These are phyloP conservation scores for Allophyes oxyacanthae DNA, from an alignment of 2,888 invertebrate genomes.

Conservation along the genomic window DNA sequence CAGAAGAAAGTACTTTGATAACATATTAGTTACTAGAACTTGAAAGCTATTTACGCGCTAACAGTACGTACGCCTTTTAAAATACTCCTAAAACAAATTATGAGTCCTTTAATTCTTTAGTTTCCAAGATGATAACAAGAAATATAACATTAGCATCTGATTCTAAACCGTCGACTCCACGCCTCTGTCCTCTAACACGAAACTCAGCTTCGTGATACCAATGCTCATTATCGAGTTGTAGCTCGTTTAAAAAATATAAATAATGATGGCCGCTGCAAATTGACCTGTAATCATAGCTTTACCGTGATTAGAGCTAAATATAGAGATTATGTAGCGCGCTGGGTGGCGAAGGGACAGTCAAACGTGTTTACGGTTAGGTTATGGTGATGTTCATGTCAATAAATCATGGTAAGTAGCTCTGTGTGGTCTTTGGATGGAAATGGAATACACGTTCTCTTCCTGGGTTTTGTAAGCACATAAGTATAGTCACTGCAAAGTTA, in stretches of 20 bases:
- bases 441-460: background rate
- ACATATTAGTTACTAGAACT: no score
- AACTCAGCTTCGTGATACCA: conserved; percentile 75
- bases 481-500: background rate
- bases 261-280: conserved; percentile 81
- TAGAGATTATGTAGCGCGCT: conserved; percentile 78
- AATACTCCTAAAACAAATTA: no score
- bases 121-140: no score
- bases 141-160: background rate
- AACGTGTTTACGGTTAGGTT: conserved; percentile 30
- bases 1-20: no score
- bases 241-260: conserved; percentile 87
- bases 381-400: conserved; percentile 29
- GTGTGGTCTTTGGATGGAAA: conserved; percentile 21
- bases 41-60: no score
- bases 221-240: conserved; percentile 86
- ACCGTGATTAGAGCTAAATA: conserved; percentile 83
- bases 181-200: conserved; percentile 59
- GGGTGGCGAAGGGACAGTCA: conserved; percentile 52
- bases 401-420: conserved; percentile 27
- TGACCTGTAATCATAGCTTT: conserved; percentile 84
- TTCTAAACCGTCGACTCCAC: conserved; percentile 56
- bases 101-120: no score
- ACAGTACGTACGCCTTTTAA: no score
- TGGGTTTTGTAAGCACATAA: background rate